phyloP scores from a whole-genome alignment of 2,888 invertebrate species.

The Scaptomyza polygonia region DNA sequence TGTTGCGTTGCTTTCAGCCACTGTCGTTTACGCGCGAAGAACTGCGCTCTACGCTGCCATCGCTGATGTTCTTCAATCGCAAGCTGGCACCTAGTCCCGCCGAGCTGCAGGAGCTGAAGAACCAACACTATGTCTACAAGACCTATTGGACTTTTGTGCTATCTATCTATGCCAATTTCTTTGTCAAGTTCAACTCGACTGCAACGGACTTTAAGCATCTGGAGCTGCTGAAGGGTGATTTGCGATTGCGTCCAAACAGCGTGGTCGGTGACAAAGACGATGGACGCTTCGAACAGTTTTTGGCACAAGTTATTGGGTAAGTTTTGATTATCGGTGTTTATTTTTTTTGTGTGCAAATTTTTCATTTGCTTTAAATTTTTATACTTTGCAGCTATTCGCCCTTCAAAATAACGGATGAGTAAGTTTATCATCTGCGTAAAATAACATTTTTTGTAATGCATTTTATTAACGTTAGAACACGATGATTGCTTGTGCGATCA shows the following conservation, averaged over 20 bases:
- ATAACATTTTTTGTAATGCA: neutral
- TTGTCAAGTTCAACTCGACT: slow-evolving; percentile 79
- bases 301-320: slow-evolving; percentile 76
- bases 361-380: slow-evolving; percentile 1
- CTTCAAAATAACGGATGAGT: slow-evolving; percentile 78
- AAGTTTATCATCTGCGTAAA: slow-evolving; percentile 47
- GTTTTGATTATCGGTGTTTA: neutral
- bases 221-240: slow-evolving; percentile 80
- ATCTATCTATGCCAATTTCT: slow-evolving; percentile 83
- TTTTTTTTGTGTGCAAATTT: neutral
- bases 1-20: slow-evolving; percentile 83
- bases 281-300: slow-evolving; percentile 82
- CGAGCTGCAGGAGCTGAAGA: slow-evolving; percentile 77
- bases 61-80: slow-evolving; percentile 82
- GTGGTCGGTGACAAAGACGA: slow-evolving; percentile 81
- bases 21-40: slow-evolving; percentile 82
- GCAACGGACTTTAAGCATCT: slow-evolving; percentile 76
- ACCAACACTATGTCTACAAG: slow-evolving; percentile 82
- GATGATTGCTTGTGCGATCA: neutral
- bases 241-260: slow-evolving; percentile 76
- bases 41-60: slow-evolving; percentile 81
- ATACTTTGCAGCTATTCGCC: slow-evolving; percentile 71
- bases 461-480: neutral
- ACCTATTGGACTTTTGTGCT: slow-evolving; percentile 84
- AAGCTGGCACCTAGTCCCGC: slow-evolving; percentile 81